Evolutionary conservation across 2,797 vertebrate genomes (phyloP).

Genomic region (Psittacula echo): DNA sequence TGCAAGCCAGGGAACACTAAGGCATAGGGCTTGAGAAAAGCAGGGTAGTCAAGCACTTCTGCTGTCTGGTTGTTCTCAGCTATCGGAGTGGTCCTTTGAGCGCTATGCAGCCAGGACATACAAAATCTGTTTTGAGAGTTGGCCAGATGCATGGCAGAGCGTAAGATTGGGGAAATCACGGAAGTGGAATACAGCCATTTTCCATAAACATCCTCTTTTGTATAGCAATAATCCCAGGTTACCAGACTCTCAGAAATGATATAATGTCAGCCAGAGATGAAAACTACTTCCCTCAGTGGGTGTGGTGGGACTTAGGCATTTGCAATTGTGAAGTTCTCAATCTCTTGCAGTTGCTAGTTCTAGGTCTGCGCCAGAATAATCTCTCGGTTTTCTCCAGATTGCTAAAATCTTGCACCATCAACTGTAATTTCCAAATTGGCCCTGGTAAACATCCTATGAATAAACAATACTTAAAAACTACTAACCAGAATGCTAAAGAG

Average conservation of each 20-base stretch:
- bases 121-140: not conserved
- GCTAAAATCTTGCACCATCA: not conserved
- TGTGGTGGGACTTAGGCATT: not conserved
- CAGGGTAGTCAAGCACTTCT: not conserved
- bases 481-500: not conserved
- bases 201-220: not conserved
- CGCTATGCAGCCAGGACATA: not conserved
- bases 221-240: not conserved
- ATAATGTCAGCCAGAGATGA: not conserved
- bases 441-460: not conserved
- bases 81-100: not conserved
- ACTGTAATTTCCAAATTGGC: not conserved
- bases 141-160: not conserved
- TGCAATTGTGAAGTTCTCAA: rapidly evolving
- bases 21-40: not conserved
- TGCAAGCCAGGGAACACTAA: not conserved
- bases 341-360: not conserved
- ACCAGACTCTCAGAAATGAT: not conserved
- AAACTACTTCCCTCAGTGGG: not conserved
- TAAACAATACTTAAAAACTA: not conserved
- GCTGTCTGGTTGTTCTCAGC: not conserved
- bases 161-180: not conserved
- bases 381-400: not conserved
- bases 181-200: not conserved
- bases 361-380: not conserved